These are phyloP conservation scores for Acanthochromis polyacanthus DNA, from an alignment of 2,113 vertebrate species.

Conservation along the genomic window DNA sequence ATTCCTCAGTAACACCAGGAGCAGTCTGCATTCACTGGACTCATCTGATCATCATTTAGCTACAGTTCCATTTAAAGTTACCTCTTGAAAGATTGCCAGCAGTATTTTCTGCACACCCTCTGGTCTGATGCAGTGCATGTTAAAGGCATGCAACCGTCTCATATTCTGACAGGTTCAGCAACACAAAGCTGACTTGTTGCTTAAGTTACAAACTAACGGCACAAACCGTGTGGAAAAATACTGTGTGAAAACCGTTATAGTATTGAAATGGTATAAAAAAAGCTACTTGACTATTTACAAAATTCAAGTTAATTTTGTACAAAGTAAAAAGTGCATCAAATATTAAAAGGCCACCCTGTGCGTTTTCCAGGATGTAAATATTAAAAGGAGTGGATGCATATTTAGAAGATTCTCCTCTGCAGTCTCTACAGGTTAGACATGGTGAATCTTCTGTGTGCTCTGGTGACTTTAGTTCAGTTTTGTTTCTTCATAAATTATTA, in stretches of 20 bases:
- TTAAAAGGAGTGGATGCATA: conserved; percentile 36
- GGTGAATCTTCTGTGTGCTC: conserved; percentile 26
- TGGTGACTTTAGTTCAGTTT: conserved; percentile 49
- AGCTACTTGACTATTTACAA: conserved; percentile 83
- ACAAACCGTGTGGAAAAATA: conserved; percentile 57
- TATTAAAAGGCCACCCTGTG: conserved; percentile 54
- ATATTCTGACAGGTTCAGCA: conserved; percentile 31
- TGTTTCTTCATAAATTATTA: conserved; percentile 69
- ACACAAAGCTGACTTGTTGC: conserved; percentile 32
- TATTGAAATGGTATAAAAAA: conserved; percentile 71
- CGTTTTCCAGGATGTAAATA: conserved; percentile 52
- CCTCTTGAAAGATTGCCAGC: conserved; percentile 14
- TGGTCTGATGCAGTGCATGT: conserved; percentile 76
- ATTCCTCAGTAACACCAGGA: conserved; percentile 45
- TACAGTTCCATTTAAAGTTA: conserved; percentile 17
- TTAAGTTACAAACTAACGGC: conserved; percentile 67
- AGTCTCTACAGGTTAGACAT: conserved; percentile 30
- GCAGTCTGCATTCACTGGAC: conserved; percentile 25
- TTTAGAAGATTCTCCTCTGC: conserved; percentile 45
- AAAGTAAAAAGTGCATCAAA: conserved; percentile 86
- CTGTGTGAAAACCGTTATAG: conserved; percentile 41
- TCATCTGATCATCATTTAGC: conserved; percentile 16
- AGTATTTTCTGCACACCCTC: conserved; percentile 72
- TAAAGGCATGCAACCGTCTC: conserved; percentile 58
- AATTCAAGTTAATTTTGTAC: conserved; percentile 85